These are phyloP conservation scores for Ptilorrhoa leucosticta DNA, from an alignment of 2,113 vertebrate species.

Conservation along the genomic window DNA sequence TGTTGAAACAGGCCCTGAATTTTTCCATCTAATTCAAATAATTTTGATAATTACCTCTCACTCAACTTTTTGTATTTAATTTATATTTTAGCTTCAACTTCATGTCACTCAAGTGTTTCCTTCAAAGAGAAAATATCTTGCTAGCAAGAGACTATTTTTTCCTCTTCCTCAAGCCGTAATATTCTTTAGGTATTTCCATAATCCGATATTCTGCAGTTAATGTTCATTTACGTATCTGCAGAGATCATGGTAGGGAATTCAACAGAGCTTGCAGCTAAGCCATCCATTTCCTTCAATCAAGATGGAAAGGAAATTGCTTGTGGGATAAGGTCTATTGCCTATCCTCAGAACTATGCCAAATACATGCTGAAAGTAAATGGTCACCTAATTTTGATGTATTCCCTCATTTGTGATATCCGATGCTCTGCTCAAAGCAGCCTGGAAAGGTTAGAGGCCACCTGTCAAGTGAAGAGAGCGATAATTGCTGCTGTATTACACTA, in stretches of 20 bases:
- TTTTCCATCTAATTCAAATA: constrained; percentile 30
- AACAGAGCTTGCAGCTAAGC: constrained; percentile 1
- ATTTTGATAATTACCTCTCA: constrained; percentile 55
- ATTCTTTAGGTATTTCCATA: constrained; percentile 44
- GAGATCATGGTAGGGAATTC: neutral
- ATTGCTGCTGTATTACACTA: neutral
- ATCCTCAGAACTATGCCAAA: neutral
- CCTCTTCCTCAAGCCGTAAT: constrained; percentile 1
- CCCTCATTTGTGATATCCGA: neutral
- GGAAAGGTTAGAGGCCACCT: neutral
- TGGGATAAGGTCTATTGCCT: neutral
- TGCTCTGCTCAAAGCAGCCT: neutral
- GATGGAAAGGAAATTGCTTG: constrained; percentile 1
- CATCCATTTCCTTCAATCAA: constrained; percentile 16
- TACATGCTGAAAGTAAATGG: neutral
- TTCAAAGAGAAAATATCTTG: constrained; percentile 53
- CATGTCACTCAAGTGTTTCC: constrained; percentile 9
- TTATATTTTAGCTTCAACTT: constrained; percentile 44
- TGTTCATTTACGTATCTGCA: constrained; percentile 47
- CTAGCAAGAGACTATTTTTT: constrained; percentile 1
- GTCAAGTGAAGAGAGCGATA: neutral
- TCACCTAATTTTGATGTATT: constrained; percentile 19
- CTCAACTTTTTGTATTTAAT: constrained; percentile 50
- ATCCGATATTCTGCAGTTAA: constrained; percentile 48
- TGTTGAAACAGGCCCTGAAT: constrained; percentile 22